Conservation (phyloP, 2,113 vertebrate species). For the Aegithalos caudatus region DNA sequence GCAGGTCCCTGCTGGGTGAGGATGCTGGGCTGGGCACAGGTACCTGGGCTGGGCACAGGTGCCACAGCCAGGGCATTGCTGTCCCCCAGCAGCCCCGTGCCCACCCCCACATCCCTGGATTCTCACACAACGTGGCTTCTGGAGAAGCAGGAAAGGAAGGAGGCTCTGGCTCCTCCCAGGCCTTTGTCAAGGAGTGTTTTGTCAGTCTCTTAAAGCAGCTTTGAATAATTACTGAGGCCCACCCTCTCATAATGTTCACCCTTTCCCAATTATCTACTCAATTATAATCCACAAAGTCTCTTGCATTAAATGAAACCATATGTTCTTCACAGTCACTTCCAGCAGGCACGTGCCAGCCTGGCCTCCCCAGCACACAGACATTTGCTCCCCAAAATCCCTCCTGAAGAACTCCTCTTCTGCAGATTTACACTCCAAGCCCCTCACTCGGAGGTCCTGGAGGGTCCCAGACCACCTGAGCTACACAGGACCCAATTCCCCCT, state of each 20-base stretch:
- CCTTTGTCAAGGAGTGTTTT: conserved; percentile 14
- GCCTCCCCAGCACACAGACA: neutral
- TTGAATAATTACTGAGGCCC: conserved; percentile 47
- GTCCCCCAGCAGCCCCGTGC: fast-evolving
- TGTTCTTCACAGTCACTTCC: neutral
- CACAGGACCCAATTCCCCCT: fast-evolving
- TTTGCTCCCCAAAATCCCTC: neutral
- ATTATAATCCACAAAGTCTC: conserved; percentile 59
- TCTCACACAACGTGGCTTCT: neutral
- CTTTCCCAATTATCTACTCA: conserved; percentile 63
- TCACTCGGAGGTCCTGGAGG: neutral
- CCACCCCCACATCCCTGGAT: fast-evolving
- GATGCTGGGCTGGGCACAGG: neutral
- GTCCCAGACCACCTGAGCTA: neutral
- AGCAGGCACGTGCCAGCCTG: neutral
- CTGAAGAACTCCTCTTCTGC: neutral
- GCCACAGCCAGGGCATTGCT: fast-evolving
- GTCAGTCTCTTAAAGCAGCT: conserved; percentile 7
- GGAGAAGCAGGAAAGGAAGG: neutral
- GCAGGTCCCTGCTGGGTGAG: neutral
- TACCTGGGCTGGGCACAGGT: neutral
- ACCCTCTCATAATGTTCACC: conserved; percentile 34
- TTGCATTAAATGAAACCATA: conserved; percentile 49
- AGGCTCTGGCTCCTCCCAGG: neutral
- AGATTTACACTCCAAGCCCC: neutral